Evolutionary conservation across 2,888 invertebrate species (phyloP).

Genomic region (Rapana venosa): DNA sequence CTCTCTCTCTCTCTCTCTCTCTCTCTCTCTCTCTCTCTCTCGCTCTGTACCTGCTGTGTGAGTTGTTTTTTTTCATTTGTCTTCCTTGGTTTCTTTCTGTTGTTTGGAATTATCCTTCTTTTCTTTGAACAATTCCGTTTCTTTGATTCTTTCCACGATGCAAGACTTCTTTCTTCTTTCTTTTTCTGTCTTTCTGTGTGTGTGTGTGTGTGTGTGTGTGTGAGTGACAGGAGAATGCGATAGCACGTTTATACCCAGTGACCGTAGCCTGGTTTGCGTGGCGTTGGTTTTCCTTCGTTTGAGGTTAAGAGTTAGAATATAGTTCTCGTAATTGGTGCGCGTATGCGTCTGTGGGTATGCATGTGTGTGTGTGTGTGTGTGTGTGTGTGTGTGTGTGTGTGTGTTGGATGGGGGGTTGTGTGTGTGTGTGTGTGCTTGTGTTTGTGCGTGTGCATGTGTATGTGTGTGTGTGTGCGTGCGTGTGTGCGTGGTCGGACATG

Average conservation of each 20-base stretch:
- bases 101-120: too few relatives aligned
- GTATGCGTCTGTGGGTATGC: not conserved
- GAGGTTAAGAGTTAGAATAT: too few relatives aligned
- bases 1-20: not conserved
- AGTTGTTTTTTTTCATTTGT: not conserved
- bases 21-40: not conserved
- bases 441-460: conserved; percentile 9
- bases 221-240: not conserved
- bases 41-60: not conserved
- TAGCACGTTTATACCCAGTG: too few relatives aligned
- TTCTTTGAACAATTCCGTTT: too few relatives aligned
- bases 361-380: not conserved
- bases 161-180: too few relatives aligned
- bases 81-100: too few relatives aligned
- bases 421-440: not conserved
- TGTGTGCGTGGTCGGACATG: not conserved
- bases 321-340: too few relatives aligned
- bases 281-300: too few relatives aligned
- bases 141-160: too few relatives aligned
- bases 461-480: not conserved
- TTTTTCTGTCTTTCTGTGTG: not conserved
- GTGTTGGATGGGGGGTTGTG: not conserved
- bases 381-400: not conserved
- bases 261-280: too few relatives aligned
- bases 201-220: not conserved